Conservation (phyloP, 2,888 invertebrate genomes). For the Xestia rhomboidea region DNA sequence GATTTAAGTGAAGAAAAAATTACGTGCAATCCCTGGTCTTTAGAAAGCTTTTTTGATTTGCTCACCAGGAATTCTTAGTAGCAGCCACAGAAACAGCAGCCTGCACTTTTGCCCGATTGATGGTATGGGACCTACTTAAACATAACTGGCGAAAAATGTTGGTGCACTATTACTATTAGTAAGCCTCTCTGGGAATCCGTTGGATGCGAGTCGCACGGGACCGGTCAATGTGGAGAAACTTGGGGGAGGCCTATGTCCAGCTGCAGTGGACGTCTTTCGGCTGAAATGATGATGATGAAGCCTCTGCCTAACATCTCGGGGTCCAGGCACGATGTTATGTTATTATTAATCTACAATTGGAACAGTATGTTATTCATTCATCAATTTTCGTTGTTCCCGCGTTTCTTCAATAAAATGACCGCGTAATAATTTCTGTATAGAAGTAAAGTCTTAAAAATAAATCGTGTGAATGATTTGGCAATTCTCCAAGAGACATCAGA, state of each 20-base stretch:
- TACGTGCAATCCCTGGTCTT: not conserved
- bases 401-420: constrained; percentile 22
- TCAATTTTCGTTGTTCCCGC: constrained; percentile 8
- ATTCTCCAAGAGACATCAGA: constrained; percentile 61
- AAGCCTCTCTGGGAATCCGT: too few species aligned
- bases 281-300: too few species aligned
- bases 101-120: not conserved
- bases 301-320: not conserved
- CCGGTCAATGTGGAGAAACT: too few species aligned
- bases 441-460: constrained; percentile 63
- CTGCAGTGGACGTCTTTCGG: too few species aligned
- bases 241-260: too few species aligned
- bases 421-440: constrained; percentile 46
- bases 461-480: constrained; percentile 65
- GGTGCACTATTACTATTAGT: not conserved
- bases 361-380: not conserved
- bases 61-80: not conserved
- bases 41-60: not conserved
- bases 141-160: not conserved
- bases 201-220: too few species aligned
- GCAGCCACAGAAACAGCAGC: too few species aligned
- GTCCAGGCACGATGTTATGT: not conserved
- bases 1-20: too few species aligned
- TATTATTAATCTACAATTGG: not conserved
- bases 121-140: not conserved